A percentile compares a stretch with the other conserved stretches of the same genome.
Evolutionary conservation across 2,888 invertebrate species (phyloP).

Genomic region (Mycalesis mineus): DNA sequence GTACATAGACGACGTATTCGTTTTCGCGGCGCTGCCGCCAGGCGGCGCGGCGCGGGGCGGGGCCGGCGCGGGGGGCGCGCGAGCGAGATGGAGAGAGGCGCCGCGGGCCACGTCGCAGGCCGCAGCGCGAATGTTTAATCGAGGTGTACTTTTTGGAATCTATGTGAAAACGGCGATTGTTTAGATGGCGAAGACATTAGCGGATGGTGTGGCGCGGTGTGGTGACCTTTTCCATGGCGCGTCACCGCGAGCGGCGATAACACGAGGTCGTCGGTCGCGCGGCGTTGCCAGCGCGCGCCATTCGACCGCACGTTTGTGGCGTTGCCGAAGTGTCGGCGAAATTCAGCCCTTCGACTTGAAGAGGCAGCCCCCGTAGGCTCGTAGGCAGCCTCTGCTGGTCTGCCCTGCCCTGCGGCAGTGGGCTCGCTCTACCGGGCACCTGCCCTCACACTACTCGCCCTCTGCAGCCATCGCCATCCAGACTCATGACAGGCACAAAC

Average conservation of each 20-base stretch:
- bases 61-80: conserved; percentile 56
- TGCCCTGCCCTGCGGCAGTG: too few relatives aligned
- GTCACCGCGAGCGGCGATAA: conserved; percentile 68
- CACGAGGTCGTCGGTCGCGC: conserved; percentile 73
- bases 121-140: conserved; percentile 47
- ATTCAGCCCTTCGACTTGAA: conserved; percentile 27
- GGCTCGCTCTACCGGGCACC: too few relatives aligned
- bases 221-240: conserved; percentile 72
- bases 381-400: conserved; percentile 5
- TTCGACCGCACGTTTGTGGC: conserved; percentile 41
- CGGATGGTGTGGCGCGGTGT: conserved; percentile 53
- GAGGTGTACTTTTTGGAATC: conserved; percentile 58
- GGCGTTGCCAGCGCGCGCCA: conserved; percentile 68
- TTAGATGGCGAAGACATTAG: conserved; percentile 64
- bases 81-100: conserved; percentile 40
- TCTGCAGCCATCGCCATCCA: too few relatives aligned
- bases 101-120: conserved; percentile 32
- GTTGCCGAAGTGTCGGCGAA: conserved; percentile 48
- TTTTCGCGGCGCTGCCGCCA: conserved; percentile 64
- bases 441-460: too few relatives aligned
- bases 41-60: conserved; percentile 72
- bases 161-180: conserved; percentile 62
- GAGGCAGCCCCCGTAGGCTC: conserved; percentile 8
- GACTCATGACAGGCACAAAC: too few relatives aligned
- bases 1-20: conserved; percentile 61